Evolutionary conservation across 2,113 vertebrate genomes (phyloP), one percentile per base, ranked within the genome.

Genomic region (Muntiacus muntjak): DNA sequence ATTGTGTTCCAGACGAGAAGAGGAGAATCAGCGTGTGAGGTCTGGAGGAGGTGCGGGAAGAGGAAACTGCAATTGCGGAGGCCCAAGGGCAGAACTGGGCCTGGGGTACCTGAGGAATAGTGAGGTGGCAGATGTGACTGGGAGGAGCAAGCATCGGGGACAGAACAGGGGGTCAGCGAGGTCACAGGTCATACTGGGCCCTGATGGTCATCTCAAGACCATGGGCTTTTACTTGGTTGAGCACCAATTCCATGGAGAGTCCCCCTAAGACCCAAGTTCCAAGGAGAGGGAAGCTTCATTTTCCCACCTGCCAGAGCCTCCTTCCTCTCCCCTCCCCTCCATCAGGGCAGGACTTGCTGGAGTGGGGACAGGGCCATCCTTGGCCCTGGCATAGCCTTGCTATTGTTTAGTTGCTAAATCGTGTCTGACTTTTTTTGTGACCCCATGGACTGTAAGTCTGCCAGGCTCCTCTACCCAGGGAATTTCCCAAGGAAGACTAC

Each of bases 11-110:
- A 19, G 52, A 21, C 0, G 0, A 23, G 23, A 79, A 89, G 88
- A 58, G 30, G 45, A 3, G 40, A 64, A 71, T 11, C 8, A 26
- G 7, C 2, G 0, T 1, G 13, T 4, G 52, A 2, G 2, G 17
- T 40, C 40, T 0, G 5, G 43, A 57, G 79, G n/a, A 28, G 16
- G 47, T 21, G 16, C 36, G 3, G 93, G 45, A 12, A n/a, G 28
- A 43, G 33, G 81, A 11, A 17, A 3, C 6, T 25, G 11, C 7
- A 4, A 1, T 0, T 7, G 26, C 36, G 6, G 30, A 91, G 90
- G 19, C 40, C 26, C 1, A 3, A 90, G 60, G 76, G 33, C 25
- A 74, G 62, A 30, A 1, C 11, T 43, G 76, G 62, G 55, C 16
- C 60, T 54, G 30, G 0, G 4, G 15, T 2, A 5, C 58, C 0